Evolutionary conservation across 2,888 invertebrate genomes (phyloP).

Genomic region (Trichopria drosophilae): DNA sequence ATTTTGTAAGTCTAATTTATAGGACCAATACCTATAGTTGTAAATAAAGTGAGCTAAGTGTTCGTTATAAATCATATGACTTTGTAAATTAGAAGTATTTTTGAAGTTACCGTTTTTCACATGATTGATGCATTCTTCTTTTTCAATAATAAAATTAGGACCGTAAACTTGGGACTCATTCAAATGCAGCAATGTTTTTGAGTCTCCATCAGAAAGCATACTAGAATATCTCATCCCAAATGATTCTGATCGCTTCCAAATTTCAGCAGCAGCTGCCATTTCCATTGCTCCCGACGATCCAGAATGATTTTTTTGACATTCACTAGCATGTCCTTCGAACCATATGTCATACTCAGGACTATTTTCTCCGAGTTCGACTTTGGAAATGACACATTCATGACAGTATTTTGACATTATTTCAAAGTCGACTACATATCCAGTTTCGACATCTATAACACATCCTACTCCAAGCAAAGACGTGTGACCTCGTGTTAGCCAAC

Average conservation of each 20-base stretch:
- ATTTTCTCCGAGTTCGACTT: conserved; percentile 4
- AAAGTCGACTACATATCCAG: conserved; percentile 5
- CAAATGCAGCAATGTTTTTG: conserved; percentile 15
- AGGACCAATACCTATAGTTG: too few species aligned
- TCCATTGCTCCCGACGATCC: conserved; percentile 25
- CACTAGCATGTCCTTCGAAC: conserved; percentile 12
- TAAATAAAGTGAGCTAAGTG: too few species aligned
- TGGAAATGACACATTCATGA: too few species aligned
- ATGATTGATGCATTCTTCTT: too few species aligned
- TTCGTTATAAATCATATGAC: too few species aligned
- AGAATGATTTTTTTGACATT: conserved; percentile 12
- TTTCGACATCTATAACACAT: neutral
- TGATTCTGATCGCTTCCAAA: conserved; percentile 22
- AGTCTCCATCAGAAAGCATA: conserved; percentile 16
- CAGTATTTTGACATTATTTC: conserved; percentile 13
- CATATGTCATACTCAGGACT: too few species aligned
- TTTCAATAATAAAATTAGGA: conserved; percentile 5
- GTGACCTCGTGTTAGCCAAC: conserved; percentile 2
- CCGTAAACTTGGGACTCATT: conserved; percentile 18
- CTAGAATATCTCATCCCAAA: conserved; percentile 14
- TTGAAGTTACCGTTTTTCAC: too few species aligned
- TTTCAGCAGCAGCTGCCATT: conserved; percentile 14
- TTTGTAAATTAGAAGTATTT: too few species aligned
- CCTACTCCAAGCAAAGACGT: neutral
- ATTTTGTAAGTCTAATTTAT: too few species aligned